Percentiles rank a stretch among this genome's conserved stretches.
phyloP scores from a whole-genome alignment of 2,113 vertebrate species.

The Sigmodon hispidus region DNA sequence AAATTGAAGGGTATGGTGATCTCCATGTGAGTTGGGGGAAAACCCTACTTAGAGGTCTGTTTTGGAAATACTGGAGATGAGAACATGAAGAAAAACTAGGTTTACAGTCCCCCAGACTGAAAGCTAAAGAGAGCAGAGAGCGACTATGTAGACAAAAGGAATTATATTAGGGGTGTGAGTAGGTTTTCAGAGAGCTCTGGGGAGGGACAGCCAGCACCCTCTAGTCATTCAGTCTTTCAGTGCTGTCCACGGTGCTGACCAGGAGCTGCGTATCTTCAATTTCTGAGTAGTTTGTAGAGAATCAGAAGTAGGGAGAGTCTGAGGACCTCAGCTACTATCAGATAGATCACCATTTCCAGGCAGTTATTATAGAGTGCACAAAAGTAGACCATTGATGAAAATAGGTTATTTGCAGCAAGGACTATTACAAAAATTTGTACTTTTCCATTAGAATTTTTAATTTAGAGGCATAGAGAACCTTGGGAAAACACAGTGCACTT shows the following conservation, averaged over 20 bases:
- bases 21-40: not conserved
- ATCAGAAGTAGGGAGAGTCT: not conserved
- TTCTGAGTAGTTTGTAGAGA: not conserved
- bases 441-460: constrained; percentile 31
- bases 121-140: not conserved
- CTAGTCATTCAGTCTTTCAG: accelerated
- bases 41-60: not conserved
- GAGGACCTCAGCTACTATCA: not conserved
- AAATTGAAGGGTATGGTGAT: not conserved
- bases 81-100: not conserved
- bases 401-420: not conserved
- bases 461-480: constrained; percentile 24
- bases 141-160: not conserved
- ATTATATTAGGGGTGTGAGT: not conserved
- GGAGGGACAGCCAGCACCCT: accelerated
- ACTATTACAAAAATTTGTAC: not conserved
- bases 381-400: not conserved
- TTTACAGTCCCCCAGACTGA: not conserved
- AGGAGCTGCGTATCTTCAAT: accelerated
- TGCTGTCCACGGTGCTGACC: constrained; percentile 74
- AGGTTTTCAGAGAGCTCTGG: not conserved
- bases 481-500: not conserved
- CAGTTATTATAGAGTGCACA: not conserved
- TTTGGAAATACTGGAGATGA: not conserved
- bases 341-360: not conserved